Base-by-base conservation (phyloP, 1,140 invertebrate species). In the Lysiphlebus fabarum region DNA sequence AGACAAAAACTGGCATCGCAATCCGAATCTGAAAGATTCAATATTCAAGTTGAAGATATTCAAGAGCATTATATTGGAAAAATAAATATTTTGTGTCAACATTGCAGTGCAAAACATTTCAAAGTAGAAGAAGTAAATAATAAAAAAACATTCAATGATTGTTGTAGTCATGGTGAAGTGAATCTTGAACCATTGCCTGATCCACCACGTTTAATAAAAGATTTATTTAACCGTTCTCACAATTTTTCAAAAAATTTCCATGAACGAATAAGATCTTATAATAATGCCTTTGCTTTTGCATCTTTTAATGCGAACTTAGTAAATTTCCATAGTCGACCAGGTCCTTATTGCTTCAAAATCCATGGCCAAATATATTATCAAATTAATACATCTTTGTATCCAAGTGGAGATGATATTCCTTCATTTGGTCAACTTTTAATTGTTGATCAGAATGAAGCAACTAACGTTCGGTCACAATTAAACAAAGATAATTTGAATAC, bases 341-440 rank as follows among this genome's bases (percentile, higher is more conserved):
- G 47, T 34, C 47, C 47, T 6, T 49, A 34, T 34, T 49, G 47
- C 10, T 49, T 49, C 47, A 49, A 49, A 10, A 40, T 47, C 14
- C 43, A 47, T 11, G 36, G 44, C 12, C 34, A 26, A 45, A 49
- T 57, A 48, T 34, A 49, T 10, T 49, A 49, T 49, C 17, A 49
- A 17, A 49, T 49, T 10, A 49, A 49, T 34, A 49, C 47, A 49
- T 42, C 50, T 34, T 33, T 60, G 5, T 47, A 53, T 14, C 58
- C 51, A 8, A 6, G 50, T 41, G 12, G 11, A 6, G 34, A 60
- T 44, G 58, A 60, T 37, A 26, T 4, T 9, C 58, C 58, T 10
- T 34, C 41, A 40, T 53, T 54, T 41, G 58, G 58, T n/a, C 58
- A 60, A 53, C 44, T 60, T 6, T 54, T 60, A 48, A 60, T 60